phyloP scores from a whole-genome alignment of 2,888 invertebrate genomes.

The Danaus chrysippus region DNA sequence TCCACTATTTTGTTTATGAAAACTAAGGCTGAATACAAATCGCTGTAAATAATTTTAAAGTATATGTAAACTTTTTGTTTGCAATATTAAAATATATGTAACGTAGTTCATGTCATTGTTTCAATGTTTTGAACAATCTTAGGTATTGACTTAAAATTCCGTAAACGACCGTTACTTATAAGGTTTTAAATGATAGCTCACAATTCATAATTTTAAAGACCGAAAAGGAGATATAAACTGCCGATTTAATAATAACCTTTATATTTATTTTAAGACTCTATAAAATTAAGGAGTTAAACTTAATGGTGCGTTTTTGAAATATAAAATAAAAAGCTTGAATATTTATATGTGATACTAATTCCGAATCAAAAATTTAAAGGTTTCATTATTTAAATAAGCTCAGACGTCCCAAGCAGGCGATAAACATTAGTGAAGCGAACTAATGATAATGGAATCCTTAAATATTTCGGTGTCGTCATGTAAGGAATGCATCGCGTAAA shows the following conservation, averaged over 20 bases:
- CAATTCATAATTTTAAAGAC: slow-evolving; percentile 2
- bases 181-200: neutral
- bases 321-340: slow-evolving; percentile 9
- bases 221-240: slow-evolving; percentile 1
- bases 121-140: no score
- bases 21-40: no score
- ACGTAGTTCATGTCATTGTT: no score
- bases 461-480: slow-evolving; percentile 46
- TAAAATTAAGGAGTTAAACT: slow-evolving; percentile 6
- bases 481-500: slow-evolving; percentile 61
- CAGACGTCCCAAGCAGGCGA: slow-evolving; percentile 38
- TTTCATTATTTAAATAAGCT: slow-evolving; percentile 38
- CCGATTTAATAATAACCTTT: neutral
- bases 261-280: slow-evolving; percentile 1
- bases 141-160: no score
- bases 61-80: no score
- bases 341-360: slow-evolving; percentile 22
- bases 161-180: no score
- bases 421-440: slow-evolving; percentile 45
- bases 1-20: no score
- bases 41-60: no score
- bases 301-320: neutral
- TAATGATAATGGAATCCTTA: slow-evolving; percentile 61
- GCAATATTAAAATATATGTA: no score
- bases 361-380: slow-evolving; percentile 23